These are phyloP conservation scores for Melanostoma scalare DNA, from an alignment of 2,888 invertebrate genomes.

Conservation along the genomic window DNA sequence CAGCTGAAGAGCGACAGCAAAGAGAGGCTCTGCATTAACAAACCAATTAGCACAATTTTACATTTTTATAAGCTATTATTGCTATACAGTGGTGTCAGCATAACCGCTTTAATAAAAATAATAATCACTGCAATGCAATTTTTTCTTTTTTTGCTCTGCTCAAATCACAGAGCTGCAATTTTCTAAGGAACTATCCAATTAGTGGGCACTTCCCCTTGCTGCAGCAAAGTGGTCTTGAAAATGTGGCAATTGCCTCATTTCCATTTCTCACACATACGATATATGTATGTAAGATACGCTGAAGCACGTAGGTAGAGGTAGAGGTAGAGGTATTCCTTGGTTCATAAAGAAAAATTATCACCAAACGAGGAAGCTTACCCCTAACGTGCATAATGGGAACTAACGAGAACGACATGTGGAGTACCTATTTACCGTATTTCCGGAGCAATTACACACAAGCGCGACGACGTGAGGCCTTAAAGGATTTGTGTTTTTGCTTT, in stretches of 20 bases:
- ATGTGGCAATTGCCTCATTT: slow-evolving; percentile 71
- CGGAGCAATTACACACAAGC: slow-evolving; percentile 66
- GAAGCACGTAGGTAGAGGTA: slow-evolving; percentile 14
- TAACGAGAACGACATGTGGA: slow-evolving; percentile 68
- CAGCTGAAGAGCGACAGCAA: background rate
- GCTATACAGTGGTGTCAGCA: slow-evolving; percentile 41
- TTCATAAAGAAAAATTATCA: slow-evolving; percentile 61
- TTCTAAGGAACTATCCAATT: slow-evolving; percentile 74
- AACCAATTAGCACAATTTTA: slow-evolving; percentile 73
- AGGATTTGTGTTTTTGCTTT: slow-evolving; percentile 41
- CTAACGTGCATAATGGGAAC: slow-evolving; percentile 64
- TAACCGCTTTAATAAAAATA: slow-evolving; percentile 61
- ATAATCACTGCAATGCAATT: slow-evolving; percentile 43
- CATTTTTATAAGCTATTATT: slow-evolving; percentile 68
- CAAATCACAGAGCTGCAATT: slow-evolving; percentile 56
- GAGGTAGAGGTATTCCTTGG: slow-evolving; percentile 17
- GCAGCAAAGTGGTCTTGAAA: slow-evolving; percentile 65
- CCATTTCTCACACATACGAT: slow-evolving; percentile 63
- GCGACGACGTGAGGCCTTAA: slow-evolving; percentile 47
- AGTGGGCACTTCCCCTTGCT: slow-evolving; percentile 72
- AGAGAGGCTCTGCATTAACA: slow-evolving; percentile 39
- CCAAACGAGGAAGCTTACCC: slow-evolving; percentile 71
- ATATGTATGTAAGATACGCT: slow-evolving; percentile 37
- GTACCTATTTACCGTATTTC: slow-evolving; percentile 68
- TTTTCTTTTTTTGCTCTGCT: slow-evolving; percentile 3